A percentile compares a stretch with the other conserved stretches of the same genome.
phyloP scores from a whole-genome alignment of 1,140 invertebrate species.

The Myzus persicae region DNA sequence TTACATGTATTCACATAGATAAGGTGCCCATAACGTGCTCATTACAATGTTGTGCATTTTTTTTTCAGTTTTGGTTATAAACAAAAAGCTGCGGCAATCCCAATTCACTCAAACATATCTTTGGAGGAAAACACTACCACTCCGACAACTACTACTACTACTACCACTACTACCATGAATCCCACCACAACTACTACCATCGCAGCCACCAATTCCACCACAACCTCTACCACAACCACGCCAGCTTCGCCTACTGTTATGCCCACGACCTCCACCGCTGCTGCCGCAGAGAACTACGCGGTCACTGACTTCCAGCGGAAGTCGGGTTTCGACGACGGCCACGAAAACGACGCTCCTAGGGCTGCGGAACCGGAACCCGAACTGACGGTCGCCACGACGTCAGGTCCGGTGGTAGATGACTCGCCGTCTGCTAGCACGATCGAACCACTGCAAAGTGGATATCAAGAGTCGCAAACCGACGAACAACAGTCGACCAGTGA shows the following conservation, averaged over 20 bases:
- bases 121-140: background rate
- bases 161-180: background rate
- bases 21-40: no score
- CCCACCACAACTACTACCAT: background rate
- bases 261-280: background rate
- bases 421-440: background rate
- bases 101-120: background rate
- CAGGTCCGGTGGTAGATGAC: background rate
- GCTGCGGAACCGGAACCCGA: background rate
- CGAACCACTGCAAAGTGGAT: background rate
- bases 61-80: slow-evolving; percentile 45
- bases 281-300: slow-evolving; percentile 59
- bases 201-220: background rate
- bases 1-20: background rate
- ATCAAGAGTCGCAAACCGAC: slow-evolving; percentile 33
- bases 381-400: background rate
- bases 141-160: background rate
- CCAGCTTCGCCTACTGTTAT: background rate
- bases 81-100: background rate
- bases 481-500: slow-evolving; percentile 63
- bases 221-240: background rate
- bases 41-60: background rate
- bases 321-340: background rate
- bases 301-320: slow-evolving; percentile 66
- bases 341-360: background rate